Evolutionary conservation across 1,140 invertebrate genomes (phyloP), one percentile per base, ranked within the genome.

Genomic region (Phocides pigmalion): DNA sequence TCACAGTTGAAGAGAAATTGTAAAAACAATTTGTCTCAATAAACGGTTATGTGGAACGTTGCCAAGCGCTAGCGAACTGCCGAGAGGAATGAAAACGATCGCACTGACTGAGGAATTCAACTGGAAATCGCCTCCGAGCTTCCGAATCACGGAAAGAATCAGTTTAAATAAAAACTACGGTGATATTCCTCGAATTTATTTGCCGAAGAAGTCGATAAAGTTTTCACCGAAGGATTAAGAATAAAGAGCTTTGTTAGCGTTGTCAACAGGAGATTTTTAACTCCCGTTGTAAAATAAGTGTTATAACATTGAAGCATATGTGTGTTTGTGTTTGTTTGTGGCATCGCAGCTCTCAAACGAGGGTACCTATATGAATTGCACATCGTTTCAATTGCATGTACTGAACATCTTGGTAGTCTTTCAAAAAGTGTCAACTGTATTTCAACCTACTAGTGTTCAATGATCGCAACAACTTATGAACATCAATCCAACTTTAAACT

Each of bases 21-120:
- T 41, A 39, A 54, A 54, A 54, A 41, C 51, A 54, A 54, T 54
- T 54, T 54, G 51, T 54, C 51, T 54, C 51, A 42, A 54, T 54
- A 42, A 42, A 54, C 51, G 37, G 51, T 54, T 35, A n/a, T 25
- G 37, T 54, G 51, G 51, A 39, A 35, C 51, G 12, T n/a, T 54
- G 51, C 51, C 51, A 54, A 41, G 46, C 22, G 46, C 20, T 8
- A 15, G 32, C 20, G 32, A 12, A 19, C 50, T 35, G 32, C 32
- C 32, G 22, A 15, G 14, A 53, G 50, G 50, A 53, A 53, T 37
- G 46, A 25, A 49, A 49, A 9, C 12, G 20, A 28, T 28, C 20
- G 22, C 20, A 49, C 22, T 22, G 46, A 49, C 46, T 25, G 20
- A 49, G 22, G 22, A 49, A 49, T 49, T 49, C 46, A 14, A 28